phyloP scores from a whole-genome alignment of 1,140 invertebrate species.

The Diachasma alloeum region DNA sequence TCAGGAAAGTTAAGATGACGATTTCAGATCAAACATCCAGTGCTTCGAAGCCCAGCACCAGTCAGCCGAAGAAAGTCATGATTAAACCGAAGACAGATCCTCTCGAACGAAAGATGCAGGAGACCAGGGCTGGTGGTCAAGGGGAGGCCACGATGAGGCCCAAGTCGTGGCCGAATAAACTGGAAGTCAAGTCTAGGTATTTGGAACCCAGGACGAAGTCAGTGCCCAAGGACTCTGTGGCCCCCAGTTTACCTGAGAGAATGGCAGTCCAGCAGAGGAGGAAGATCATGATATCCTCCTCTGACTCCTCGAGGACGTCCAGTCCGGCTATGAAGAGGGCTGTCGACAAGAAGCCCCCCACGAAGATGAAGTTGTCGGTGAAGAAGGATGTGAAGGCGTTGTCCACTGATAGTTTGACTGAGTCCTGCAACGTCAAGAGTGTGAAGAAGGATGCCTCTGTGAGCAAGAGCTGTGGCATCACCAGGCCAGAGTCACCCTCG shows the following conservation, averaged over 20 bases:
- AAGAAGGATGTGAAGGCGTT: conserved; percentile 60
- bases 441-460: conserved; percentile 42
- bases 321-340: conserved; percentile 72
- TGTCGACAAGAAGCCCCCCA: conserved; percentile 52
- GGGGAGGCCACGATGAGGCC: conserved; percentile 48
- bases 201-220: conserved; percentile 64
- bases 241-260: conserved; percentile 49
- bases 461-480: conserved; percentile 62
- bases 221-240: conserved; percentile 44
- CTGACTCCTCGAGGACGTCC: conserved; percentile 72
- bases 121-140: conserved; percentile 42
- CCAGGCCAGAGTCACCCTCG: conserved; percentile 60
- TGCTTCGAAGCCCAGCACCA: conserved; percentile 45
- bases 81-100: conserved; percentile 62
- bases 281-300: conserved; percentile 67
- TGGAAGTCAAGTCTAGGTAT: conserved; percentile 68
- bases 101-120: conserved; percentile 56
- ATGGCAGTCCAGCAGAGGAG: conserved; percentile 47
- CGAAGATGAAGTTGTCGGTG: conserved; percentile 58
- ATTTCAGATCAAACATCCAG: conserved; percentile 65
- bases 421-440: conserved; percentile 50
- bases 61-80: conserved; percentile 50
- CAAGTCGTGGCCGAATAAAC: conserved; percentile 64
- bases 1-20: conserved; percentile 69
- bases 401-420: conserved; percentile 66